phyloP scores from a whole-genome alignment of 2,888 invertebrate species.

The Sesamia inferens region DNA sequence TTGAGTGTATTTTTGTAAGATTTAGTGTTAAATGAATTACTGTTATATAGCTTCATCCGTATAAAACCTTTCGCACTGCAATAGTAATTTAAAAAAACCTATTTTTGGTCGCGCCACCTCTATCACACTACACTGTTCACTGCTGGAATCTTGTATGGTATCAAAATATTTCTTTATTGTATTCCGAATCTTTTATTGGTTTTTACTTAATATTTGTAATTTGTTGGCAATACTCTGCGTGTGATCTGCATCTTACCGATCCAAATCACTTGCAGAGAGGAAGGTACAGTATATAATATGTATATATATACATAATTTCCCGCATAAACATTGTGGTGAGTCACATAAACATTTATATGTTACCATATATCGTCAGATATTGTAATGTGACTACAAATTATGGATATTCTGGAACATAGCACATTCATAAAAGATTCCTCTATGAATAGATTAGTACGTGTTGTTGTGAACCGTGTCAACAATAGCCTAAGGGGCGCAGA shows the following conservation, averaged over 20 bases:
- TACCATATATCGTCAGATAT: slow-evolving; percentile 18
- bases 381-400: slow-evolving; percentile 27
- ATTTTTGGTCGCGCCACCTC: neutral
- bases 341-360: neutral
- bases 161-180: neutral
- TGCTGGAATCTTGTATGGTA: neutral
- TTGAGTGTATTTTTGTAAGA: neutral
- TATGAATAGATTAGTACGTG: slow-evolving; percentile 30
- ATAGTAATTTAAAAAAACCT: neutral
- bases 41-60: neutral
- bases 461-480: slow-evolving; percentile 19
- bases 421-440: slow-evolving; percentile 31
- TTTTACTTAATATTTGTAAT: neutral
- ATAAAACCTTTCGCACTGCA: neutral
- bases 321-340: neutral
- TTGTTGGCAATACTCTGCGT: too few species aligned
- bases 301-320: neutral
- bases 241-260: too few species aligned
- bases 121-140: neutral
- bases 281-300: neutral
- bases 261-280: neutral
- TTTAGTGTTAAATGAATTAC: neutral
- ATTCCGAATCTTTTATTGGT: neutral
- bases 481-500: neutral
- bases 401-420: slow-evolving; percentile 43